These are phyloP conservation scores for Lacanobia wlatinum DNA, from an alignment of 2,888 invertebrate genomes.

Conservation along the genomic window DNA sequence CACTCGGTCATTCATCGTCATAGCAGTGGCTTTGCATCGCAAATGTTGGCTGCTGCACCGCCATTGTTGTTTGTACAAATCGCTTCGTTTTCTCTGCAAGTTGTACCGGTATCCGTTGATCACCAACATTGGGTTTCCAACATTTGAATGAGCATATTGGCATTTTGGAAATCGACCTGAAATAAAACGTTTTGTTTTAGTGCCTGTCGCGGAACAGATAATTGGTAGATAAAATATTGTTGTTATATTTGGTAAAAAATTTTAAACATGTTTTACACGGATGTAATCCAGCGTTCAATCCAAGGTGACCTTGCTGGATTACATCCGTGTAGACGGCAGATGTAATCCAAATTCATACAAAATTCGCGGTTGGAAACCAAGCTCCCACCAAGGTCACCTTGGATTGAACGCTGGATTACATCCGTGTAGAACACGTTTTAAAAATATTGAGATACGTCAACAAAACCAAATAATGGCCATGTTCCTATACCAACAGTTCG, in stretches of 20 bases:
- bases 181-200: constrained; percentile 20
- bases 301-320: too few species aligned
- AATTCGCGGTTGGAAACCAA: too few species aligned
- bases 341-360: too few species aligned
- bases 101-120: constrained; percentile 45
- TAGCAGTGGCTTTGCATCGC: constrained; percentile 48
- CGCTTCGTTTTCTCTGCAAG: constrained; percentile 40
- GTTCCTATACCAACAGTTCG: not conserved
- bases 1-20: constrained; percentile 21
- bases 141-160: constrained; percentile 33
- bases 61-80: constrained; percentile 34
- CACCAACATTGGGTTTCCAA: constrained; percentile 50
- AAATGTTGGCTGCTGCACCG: constrained; percentile 50
- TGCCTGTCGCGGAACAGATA: not conserved
- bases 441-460: not conserved
- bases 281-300: too few species aligned
- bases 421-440: too few species aligned
- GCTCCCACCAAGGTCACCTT: too few species aligned
- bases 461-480: not conserved
- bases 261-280: too few species aligned
- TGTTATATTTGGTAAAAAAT: not conserved
- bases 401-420: too few species aligned
- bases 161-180: constrained; percentile 26
- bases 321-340: too few species aligned
- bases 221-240: not conserved